Evolutionary conservation across 2,113 vertebrate genomes (phyloP).

Genomic region (Pomatorhinus ruficollis): DNA sequence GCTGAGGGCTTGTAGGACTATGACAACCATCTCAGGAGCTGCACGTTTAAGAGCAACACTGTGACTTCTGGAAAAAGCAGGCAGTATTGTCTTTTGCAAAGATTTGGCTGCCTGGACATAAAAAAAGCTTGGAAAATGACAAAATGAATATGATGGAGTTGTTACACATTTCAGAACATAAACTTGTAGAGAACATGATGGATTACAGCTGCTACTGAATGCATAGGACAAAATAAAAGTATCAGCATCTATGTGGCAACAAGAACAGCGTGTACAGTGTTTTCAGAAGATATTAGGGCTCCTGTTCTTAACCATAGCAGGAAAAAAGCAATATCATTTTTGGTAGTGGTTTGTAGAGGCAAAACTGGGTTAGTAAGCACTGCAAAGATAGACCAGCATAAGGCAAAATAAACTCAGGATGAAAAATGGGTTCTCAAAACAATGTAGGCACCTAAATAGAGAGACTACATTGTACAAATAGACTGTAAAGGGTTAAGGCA

Average conservation of each 20-base stretch:
- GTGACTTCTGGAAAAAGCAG: not conserved
- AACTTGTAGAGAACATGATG: not conserved
- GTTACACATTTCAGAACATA: not conserved
- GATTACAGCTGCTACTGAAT: not conserved
- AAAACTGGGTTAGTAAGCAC: not conserved
- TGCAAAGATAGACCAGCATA: not conserved
- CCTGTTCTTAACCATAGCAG: not conserved
- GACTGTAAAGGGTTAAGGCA: not conserved
- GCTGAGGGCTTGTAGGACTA: not conserved
- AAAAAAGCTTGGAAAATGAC: not conserved
- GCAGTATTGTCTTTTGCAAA: not conserved
- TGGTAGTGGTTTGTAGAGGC: not conserved
- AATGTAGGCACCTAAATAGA: not conserved
- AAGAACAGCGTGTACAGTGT: not conserved
- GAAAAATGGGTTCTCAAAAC: not conserved
- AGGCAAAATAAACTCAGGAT: not conserved
- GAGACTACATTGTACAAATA: not conserved
- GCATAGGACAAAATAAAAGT: not conserved
- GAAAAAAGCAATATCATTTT: not conserved
- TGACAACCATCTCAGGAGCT: not conserved
- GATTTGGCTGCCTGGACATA: not conserved
- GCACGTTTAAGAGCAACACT: not conserved
- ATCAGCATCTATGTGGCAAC: not conserved
- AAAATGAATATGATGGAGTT: not conserved
- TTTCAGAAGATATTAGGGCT: not conserved